Evolutionary conservation across 2,888 invertebrate genomes (phyloP).

Genomic region (Notodonta dromedarius): DNA sequence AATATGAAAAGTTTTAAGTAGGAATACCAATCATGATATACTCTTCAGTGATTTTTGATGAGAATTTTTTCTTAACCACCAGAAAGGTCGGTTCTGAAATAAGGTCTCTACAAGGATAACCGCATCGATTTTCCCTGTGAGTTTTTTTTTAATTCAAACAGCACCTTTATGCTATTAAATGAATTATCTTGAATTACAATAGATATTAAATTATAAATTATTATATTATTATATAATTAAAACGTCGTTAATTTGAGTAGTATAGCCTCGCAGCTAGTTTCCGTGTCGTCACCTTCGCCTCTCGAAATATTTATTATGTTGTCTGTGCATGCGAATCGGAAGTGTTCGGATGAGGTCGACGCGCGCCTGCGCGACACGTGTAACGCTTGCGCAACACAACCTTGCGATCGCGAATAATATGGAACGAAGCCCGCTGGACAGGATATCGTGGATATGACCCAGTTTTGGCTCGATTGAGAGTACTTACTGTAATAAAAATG

Average conservation of each 20-base stretch:
- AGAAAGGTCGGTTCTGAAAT: not conserved
- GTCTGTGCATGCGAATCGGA: conserved; percentile 80
- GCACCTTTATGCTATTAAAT: not conserved
- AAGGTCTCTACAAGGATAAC: not conserved
- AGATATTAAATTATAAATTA: not conserved
- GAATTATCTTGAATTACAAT: not conserved
- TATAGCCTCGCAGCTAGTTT: conserved; percentile 45
- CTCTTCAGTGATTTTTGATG: too few species aligned
- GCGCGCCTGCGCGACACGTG: conserved; percentile 63
- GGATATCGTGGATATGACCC: conserved; percentile 46
- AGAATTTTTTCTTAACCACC: not conserved
- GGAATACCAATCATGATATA: too few species aligned
- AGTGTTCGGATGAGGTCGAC: conserved; percentile 76
- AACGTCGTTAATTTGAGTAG: not conserved
- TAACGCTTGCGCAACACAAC: conserved; percentile 76
- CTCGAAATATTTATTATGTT: conserved; percentile 64
- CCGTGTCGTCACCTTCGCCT: conserved; percentile 70
- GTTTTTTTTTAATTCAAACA: not conserved
- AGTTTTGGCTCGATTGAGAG: conserved; percentile 13
- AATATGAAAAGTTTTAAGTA: too few species aligned
- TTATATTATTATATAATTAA: not conserved
- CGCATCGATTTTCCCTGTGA: not conserved
- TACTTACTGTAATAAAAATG: not conserved
- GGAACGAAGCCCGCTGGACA: conserved; percentile 43
- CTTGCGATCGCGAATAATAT: conserved; percentile 78